Evolutionary conservation across 2,888 invertebrate species (phyloP), one percentile per base, ranked within the genome.

Genomic region (Lordiphosa fenestrarum): DNA sequence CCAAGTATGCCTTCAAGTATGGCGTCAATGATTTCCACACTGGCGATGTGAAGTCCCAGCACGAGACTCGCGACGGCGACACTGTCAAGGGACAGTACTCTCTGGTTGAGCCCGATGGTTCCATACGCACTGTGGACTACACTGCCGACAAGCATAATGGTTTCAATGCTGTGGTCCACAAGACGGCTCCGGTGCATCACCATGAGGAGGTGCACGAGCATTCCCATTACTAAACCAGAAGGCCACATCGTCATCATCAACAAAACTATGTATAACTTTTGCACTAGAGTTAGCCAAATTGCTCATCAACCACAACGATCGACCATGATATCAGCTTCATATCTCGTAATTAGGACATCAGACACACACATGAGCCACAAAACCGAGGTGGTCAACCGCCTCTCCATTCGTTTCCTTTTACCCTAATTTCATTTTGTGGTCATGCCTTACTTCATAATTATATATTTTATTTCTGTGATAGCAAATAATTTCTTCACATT

Each of bases 51-150:
- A 93, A 93, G 82, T 92, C 92, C 4, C 93, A 93, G 74, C 92
- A 92, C 61, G 93, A 93, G 84, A 91, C 92, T 0, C 91, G 93
- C 70, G 92, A 93, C 55, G 93, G 93, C 0, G 93, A 92, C 84
- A 91, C 92, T 39, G 93, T 93, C 1, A 92, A 92, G 90, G 92
- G 90, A 25, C 92, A 93, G 86, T 93, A 92, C 88, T 92, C 92
- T 9, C 90, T 93, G 84, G 93, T 94, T 70, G 94, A 94, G 88
- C 93, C 94, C 50, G 94, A 94, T 88, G 94, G 94, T 68, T 93
- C 93, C 52, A 93, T 94, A 65, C 91, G 94, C 71, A 94, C 94
- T 36, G 90, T 90, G 39, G 90, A 90, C 70, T 90, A 90, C 63
- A 89, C 90, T 33, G 90, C 90, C 55, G 90, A 90, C 59, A 90